A percentile compares a stretch with the other conserved stretches of the same genome.
These are phyloP conservation scores for Caenorhabditis sulstoni DNA, from an alignment of 2,888 invertebrate species.

Conservation along the genomic window DNA sequence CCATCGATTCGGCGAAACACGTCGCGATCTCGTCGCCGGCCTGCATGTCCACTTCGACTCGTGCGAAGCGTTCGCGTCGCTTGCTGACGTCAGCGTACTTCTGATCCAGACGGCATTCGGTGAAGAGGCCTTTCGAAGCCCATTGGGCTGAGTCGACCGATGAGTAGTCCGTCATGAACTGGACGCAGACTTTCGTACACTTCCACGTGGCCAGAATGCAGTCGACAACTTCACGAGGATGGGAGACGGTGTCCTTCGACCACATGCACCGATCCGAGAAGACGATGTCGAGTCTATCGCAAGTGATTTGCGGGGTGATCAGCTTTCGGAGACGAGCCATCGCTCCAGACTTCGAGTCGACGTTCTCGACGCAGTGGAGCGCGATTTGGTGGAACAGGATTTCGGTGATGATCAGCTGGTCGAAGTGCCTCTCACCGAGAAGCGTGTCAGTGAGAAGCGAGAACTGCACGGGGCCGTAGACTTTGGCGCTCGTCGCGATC, in stretches of 20 bases:
- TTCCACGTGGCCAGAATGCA: constrained; percentile 46
- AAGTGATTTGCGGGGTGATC: constrained; percentile 15
- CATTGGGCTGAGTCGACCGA: constrained; percentile 31
- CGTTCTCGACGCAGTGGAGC: constrained; percentile 14
- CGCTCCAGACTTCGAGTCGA: constrained; percentile 18
- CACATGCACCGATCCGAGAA: constrained; percentile 54
- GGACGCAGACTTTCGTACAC: constrained; percentile 37
- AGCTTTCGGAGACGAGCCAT: constrained; percentile 24
- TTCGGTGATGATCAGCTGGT: constrained; percentile 32
- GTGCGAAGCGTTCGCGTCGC: constrained; percentile 29
- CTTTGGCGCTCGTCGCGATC: constrained; percentile 20
- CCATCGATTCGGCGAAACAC: constrained; percentile 52
- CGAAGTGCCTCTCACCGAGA: background rate
- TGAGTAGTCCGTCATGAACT: constrained; percentile 52
- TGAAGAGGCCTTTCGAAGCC: constrained; percentile 38
- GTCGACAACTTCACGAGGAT: constrained; percentile 55
- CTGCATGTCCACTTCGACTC: constrained; percentile 50
- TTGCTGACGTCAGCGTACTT: constrained; percentile 25
- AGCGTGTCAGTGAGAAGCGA: constrained; percentile 49
- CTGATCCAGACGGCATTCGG: constrained; percentile 47
- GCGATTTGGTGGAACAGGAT: constrained; percentile 51
- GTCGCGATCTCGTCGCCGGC: constrained; percentile 46
- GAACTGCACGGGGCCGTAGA: constrained; percentile 53
- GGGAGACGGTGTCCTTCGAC: constrained; percentile 23
- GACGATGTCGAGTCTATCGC: constrained; percentile 54